Evolutionary conservation across 2,113 vertebrate genomes (phyloP), one percentile per base, ranked within the genome.

Genomic region (Aptenodytes forsteri): DNA sequence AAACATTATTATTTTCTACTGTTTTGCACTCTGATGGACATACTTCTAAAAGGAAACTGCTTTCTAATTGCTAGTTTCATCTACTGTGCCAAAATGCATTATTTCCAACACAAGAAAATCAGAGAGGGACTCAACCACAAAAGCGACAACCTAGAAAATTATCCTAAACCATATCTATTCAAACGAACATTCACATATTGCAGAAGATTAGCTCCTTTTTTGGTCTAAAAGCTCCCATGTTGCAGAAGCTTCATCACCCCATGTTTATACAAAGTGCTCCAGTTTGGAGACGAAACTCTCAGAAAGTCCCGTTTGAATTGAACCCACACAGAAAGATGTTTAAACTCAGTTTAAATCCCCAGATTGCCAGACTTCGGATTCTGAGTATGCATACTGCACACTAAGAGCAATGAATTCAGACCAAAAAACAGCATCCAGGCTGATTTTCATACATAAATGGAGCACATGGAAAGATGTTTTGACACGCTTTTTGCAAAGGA

Each of bases 1-100:
- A 90, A 95, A 70, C n/a, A 75, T n/a, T 70, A 58, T 65, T 94
- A 91, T 97, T 93, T 94, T 89, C 81, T 82, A 62, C 27, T 44
- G 11, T 75, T 87, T 30, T 92, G 55, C 49, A 52, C 36, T 87
- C 34, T 38, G 54, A 82, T 22, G 64, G 58, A 70, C 42, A 87
- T 49, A 34, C 16, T 87, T 96, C 77, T 89, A 49, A 78, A 89
- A 78, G 8, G 7, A 65, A 90, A n/a, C 32, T 47, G 40, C 59
- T 90, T 94, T 82, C 69, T 80, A 85, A 79, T 86, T 50, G 7
- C 44, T 67, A 50, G 30, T 58, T 84, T 72, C 34, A 52, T 59
- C 30, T 42, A 20, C 38, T 38, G 6, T 73, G 70, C 17, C 69
- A 77, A 96, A 96, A 85, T 0, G 9, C 9, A 44, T 73, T 94